Evolutionary conservation across 2,888 invertebrate genomes (phyloP), one percentile per base, ranked within the genome.

Genomic region (Pristionchus arcanus): DNA sequence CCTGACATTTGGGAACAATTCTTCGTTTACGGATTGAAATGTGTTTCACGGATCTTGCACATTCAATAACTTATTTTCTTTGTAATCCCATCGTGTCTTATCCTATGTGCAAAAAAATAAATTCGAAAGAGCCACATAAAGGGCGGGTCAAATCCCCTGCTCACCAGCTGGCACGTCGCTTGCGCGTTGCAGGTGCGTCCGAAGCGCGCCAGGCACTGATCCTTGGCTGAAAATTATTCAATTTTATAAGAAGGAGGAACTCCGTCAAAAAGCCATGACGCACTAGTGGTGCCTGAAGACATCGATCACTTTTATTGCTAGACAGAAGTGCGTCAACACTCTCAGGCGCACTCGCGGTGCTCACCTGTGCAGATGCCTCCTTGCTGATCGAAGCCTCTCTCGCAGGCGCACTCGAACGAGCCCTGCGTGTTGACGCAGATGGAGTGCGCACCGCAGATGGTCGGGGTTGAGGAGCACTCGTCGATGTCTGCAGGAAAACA

Each of bases 401-500:
- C 90, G 90, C 95, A 95, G 37, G 89, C 91, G 90, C 95, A 95
- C 66, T 92, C 90, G 96, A 96, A 97, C 90, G 97, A 97, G 93
- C 97, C 97, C n/a, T 97, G 97, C 89, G 97, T 96, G 96, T 97
- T 97, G 95, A 97, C 97, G 96, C 97, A 97, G 95, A 97, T 97
- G 34, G 98, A 97, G 91, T 97, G 97, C 74, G 96, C 96, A 87
- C 97, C 98, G 95, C 98, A 98, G 88, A 97, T 5, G 0, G 49
- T 28, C 13, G 53, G 31, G n/a, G 11, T 3, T 5, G 21, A 42
- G 5, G n/a, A 97, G 96, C 98, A 98, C 96, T 98, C 98, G 96
- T 98, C 97, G 96, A 98, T 97, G 96, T 98, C 97, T 97, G 95
- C 13, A 96, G n/a, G n/a, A n/a, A n/a, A n/a, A n/a, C n/a, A n/a